A percentile compares a stretch with the other conserved stretches of the same genome.
These are phyloP conservation scores for Agapornis canus DNA, from an alignment of 2,797 vertebrate species.

Conservation along the genomic window DNA sequence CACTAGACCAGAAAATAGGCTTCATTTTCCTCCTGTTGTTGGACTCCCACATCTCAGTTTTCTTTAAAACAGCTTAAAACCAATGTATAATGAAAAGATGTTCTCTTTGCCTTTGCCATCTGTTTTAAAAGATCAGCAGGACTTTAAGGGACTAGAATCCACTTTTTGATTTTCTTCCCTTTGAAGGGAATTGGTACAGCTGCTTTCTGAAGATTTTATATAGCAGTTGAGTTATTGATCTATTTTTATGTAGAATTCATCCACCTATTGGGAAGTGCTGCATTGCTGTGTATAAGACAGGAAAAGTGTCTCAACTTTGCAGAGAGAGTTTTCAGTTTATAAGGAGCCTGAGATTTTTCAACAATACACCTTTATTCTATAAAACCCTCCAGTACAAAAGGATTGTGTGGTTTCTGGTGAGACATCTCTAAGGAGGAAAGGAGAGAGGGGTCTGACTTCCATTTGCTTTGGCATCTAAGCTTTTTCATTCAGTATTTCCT, in stretches of 20 bases:
- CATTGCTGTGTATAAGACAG: neutral
- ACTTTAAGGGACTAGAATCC: conserved; percentile 51
- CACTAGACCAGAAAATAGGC: conserved; percentile 29
- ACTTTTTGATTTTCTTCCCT: conserved; percentile 48
- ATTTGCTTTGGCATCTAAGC: neutral
- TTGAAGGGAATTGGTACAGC: conserved; percentile 46
- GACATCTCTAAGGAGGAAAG: neutral
- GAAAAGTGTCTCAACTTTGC: neutral
- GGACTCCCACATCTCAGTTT: conserved; percentile 23
- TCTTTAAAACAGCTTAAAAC: conserved; percentile 48
- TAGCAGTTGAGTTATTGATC: conserved; percentile 55
- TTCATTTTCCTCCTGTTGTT: conserved; percentile 38
- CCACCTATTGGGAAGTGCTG: conserved; percentile 2
- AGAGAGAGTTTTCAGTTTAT: neutral
- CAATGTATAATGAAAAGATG: conserved; percentile 48
- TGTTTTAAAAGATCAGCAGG: conserved; percentile 66
- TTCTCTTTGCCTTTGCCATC: conserved; percentile 47
- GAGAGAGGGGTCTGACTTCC: neutral
- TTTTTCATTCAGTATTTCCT: neutral
- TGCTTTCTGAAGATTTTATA: conserved; percentile 43
- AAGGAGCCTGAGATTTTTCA: neutral
- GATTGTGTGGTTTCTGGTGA: neutral
- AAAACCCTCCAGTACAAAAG: neutral
- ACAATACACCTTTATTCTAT: neutral
- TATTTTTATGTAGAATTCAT: conserved; percentile 50